These are phyloP conservation scores for Capitella teleta DNA, from an alignment of 1,140 invertebrate genomes.

Conservation along the genomic window DNA sequence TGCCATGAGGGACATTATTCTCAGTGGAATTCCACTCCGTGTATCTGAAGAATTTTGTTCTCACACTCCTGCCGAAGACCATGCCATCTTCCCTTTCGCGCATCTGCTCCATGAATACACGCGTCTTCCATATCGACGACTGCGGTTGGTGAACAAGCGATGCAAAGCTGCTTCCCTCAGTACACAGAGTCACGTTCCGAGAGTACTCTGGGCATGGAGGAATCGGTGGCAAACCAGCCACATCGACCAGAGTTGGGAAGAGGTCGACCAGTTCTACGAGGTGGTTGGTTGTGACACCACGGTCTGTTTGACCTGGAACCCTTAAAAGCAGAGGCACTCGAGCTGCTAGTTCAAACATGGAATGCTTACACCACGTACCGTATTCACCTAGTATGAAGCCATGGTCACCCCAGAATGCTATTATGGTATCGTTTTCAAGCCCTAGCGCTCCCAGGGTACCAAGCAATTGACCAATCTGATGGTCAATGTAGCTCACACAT, in stretches of 20 bases:
- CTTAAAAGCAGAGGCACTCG: constrained; percentile 16
- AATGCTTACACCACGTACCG: constrained; percentile 16
- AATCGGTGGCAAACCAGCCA: constrained; percentile 48
- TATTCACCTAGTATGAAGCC: constrained; percentile 3
- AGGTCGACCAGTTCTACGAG: constrained; percentile 68
- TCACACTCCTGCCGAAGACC: constrained; percentile 65
- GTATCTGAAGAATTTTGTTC: constrained; percentile 57
- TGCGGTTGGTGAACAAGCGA: constrained; percentile 14
- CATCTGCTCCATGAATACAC: constrained; percentile 69
- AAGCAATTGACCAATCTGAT: not conserved
- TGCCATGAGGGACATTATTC: constrained; percentile 50
- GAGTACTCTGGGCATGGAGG: constrained; percentile 47
- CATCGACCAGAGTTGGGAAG: constrained; percentile 69
- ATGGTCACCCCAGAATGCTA: constrained; percentile 3
- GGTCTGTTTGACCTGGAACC: constrained; percentile 12
- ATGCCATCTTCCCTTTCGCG: constrained; percentile 57
- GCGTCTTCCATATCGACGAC: constrained; percentile 14
- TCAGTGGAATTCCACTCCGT: constrained; percentile 70
- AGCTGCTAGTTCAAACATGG: constrained; percentile 18
- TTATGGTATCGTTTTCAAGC: constrained; percentile 3
- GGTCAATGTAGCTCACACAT: not conserved
- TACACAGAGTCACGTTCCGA: constrained; percentile 47
- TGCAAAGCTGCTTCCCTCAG: constrained; percentile 58
- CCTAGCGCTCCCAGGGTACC: not conserved
- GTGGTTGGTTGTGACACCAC: constrained; percentile 14